A percentile compares a stretch with the other conserved stretches of the same genome.
Evolutionary conservation across 1,140 invertebrate species (phyloP).

Genomic region (Saccostrea cuccullata): DNA sequence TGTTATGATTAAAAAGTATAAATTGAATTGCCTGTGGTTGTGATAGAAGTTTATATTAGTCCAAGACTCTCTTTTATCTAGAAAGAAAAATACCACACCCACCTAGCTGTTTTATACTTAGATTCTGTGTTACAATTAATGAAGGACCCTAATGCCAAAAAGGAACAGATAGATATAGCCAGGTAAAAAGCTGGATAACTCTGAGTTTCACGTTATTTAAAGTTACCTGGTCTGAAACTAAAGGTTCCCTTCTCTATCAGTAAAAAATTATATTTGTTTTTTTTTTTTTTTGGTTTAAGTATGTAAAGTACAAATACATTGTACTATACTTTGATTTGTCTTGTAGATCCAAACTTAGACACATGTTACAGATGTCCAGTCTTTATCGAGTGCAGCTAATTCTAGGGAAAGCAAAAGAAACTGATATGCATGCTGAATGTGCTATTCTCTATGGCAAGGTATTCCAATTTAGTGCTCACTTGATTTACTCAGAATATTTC

Average conservation of each 20-base stretch:
- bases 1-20: neutral
- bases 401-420: slow-evolving; percentile 78
- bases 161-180: slow-evolving; percentile 72
- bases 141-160: slow-evolving; percentile 68
- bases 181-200: slow-evolving; percentile 66
- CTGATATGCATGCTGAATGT: slow-evolving; percentile 79
- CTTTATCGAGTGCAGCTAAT: slow-evolving; percentile 79
- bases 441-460: slow-evolving; percentile 81
- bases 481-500: neutral
- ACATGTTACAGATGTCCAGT: slow-evolving; percentile 78
- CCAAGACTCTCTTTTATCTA: slow-evolving; percentile 61
- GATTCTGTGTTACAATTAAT: slow-evolving; percentile 77
- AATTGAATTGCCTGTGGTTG: too few species aligned
- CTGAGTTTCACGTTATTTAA: too few species aligned
- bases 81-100: slow-evolving; percentile 81
- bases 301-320: too few species aligned
- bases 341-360: slow-evolving; percentile 78
- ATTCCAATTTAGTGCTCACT: neutral
- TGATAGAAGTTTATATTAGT: neutral
- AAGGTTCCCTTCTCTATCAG: too few species aligned
- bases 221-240: too few species aligned
- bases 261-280: too few species aligned
- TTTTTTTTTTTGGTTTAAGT: too few species aligned
- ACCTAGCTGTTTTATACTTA: slow-evolving; percentile 80
- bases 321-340: neutral